These are phyloP conservation scores for Eristalinus aeneus DNA, from an alignment of 2,888 invertebrate genomes.

Conservation along the genomic window DNA sequence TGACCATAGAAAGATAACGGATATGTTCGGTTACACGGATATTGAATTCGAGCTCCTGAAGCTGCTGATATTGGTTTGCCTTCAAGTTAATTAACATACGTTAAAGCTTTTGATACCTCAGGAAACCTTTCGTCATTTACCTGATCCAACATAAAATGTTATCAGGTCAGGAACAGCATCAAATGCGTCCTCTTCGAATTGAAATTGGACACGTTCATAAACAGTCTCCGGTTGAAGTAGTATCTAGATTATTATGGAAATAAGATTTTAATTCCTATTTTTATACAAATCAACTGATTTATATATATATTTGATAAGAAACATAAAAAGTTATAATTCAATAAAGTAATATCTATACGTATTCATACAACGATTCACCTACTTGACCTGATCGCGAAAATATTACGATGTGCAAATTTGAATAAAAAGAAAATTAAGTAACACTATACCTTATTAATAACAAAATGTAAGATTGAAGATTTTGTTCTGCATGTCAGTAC, in stretches of 20 bases:
- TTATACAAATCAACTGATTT: no score
- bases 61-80: conserved; percentile 93
- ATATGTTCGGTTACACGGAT: conserved; percentile 90
- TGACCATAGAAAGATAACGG: conserved; percentile 88
- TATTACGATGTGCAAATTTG: no score
- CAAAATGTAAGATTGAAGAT: conserved; percentile 90
- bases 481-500: conserved; percentile 95
- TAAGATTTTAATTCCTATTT: neutral
- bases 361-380: no score
- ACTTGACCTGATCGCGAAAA: no score
- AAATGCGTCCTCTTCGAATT: conserved; percentile 96
- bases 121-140: conserved; percentile 78
- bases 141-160: conserved; percentile 95
- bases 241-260: conserved; percentile 82
- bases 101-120: neutral
- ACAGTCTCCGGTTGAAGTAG: conserved; percentile 94
- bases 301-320: no score
- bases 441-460: conserved; percentile 90
- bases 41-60: conserved; percentile 93
- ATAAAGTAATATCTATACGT: no score
- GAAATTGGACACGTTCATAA: conserved; percentile 94
- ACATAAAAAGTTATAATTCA: no score
- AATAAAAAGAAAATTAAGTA: neutral
- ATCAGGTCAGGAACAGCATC: conserved; percentile 96
- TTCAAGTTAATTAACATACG: conserved; percentile 83